Base-by-base conservation (phyloP, 2,888 invertebrate species). In the Malthinus flaveolus region DNA sequence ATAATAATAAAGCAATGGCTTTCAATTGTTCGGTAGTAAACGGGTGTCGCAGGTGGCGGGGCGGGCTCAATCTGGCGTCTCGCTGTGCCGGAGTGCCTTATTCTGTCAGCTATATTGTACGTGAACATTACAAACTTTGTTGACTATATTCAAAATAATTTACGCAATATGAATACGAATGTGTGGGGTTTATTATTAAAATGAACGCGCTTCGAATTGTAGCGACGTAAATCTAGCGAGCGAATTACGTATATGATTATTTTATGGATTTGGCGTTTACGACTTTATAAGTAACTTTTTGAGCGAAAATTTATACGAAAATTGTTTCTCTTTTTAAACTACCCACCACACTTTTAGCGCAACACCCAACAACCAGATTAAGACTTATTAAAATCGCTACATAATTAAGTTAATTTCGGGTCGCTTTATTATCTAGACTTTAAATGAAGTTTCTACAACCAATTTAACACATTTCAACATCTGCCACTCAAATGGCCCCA, bases 111-210 rank as follows among this genome's bases (percentile, higher is more conserved):
- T 71, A 70, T 69, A 73, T 66, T 65, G 72, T 69, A 69, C 68
- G 69, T 70, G 70, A 73, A 75, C 74, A 75, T 73, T 73, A 73
- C 72, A 73, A 77, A 77, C 73, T 76, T 75, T 75, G 75, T 75
- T 71, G 73, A 73, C 73, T 71, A 75, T 70, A 68, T 68, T 67
- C 67, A 65, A 70, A 76, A 75, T 75, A 75, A 76, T 76, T 75
- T 73, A 76, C 76, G 75, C 76, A 77, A 73, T 76, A 74, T 74
- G 77, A 75, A 77, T 75, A 72, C 75, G 73, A 74, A 73, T 74
- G 72, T 72, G 69, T 68, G 62, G 66, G 69, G 50, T 64, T 63
- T 62, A 65, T 73, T 74, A 73, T 74, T 70, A 73, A 71, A 68
- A 66, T 65, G 64, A 67, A 65, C 69, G 69, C 71, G 71, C 69